phyloP scores from a whole-genome alignment of 2,888 invertebrate species.

The Polyploca ridens region DNA sequence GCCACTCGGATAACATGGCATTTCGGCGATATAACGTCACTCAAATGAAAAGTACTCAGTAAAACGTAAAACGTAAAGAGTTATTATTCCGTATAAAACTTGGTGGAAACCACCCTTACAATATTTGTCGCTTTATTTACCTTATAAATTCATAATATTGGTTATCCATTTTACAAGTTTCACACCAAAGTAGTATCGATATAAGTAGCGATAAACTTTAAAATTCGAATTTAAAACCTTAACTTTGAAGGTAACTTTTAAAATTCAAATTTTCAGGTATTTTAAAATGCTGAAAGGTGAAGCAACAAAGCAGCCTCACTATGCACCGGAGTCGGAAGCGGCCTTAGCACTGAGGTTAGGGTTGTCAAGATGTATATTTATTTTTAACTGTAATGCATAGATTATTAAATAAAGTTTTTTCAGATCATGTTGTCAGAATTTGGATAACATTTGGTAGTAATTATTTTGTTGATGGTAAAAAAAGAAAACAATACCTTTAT shows the following conservation, averaged over 20 bases:
- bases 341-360: background rate
- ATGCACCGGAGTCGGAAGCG: slow-evolving; percentile 5
- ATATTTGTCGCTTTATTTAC: background rate
- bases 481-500: no score
- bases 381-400: no score
- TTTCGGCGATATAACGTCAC: no score
- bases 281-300: slow-evolving; percentile 12
- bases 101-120: no score
- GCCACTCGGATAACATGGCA: no score
- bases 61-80: no score
- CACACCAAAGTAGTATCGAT: background rate
- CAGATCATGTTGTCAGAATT: no score
- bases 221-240: background rate
- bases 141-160: background rate
- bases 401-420: background rate
- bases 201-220: background rate
- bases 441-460: no score
- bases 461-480: no score
- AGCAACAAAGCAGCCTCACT: slow-evolving; percentile 12
- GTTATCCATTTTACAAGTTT: background rate
- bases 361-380: slow-evolving; percentile 5
- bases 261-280: slow-evolving; percentile 12
- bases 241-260: slow-evolving; percentile 1
- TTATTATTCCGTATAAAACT: no score
- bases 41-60: no score